phyloP scores from a whole-genome alignment of 2,113 vertebrate species.

The Leucopsar rothschildi region DNA sequence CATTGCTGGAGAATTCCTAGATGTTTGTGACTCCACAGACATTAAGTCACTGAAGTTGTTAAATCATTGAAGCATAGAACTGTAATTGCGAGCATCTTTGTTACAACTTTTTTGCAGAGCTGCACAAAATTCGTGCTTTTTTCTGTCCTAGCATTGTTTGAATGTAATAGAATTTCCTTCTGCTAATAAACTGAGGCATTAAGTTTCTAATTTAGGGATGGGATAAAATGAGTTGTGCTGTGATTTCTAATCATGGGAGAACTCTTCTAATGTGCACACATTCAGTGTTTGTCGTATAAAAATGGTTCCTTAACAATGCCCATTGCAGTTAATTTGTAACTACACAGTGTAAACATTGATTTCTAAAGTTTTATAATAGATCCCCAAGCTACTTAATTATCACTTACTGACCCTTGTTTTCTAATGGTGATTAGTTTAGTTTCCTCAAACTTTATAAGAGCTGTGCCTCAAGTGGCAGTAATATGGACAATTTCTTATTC shows the following conservation, averaged over 20 bases:
- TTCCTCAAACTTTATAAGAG: slow-evolving; percentile 34
- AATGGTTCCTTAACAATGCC: slow-evolving; percentile 66
- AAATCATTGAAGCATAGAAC: slow-evolving; percentile 6
- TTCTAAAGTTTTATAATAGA: slow-evolving; percentile 65
- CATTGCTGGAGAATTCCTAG: neutral
- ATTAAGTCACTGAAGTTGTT: neutral
- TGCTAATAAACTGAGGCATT: slow-evolving; percentile 61
- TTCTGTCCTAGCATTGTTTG: slow-evolving; percentile 19
- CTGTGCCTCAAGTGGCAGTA: slow-evolving; percentile 6
- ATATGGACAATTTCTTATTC: slow-evolving; percentile 32
- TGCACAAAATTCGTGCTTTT: slow-evolving; percentile 6
- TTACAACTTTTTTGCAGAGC: slow-evolving; percentile 21
- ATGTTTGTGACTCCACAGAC: neutral
- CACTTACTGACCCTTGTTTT: slow-evolving; percentile 66
- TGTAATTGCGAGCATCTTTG: slow-evolving; percentile 9
- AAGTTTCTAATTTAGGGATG: slow-evolving; percentile 59
- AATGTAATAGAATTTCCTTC: slow-evolving; percentile 39
- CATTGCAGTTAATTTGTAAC: slow-evolving; percentile 71
- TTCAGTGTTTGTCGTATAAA: slow-evolving; percentile 54
- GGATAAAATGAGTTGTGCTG: slow-evolving; percentile 53
- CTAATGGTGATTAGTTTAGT: slow-evolving; percentile 52
- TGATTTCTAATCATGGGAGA: slow-evolving; percentile 52
- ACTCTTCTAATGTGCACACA: slow-evolving; percentile 15
- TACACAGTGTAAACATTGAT: slow-evolving; percentile 57
- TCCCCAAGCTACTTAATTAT: slow-evolving; percentile 71